These are phyloP conservation scores for Merluccius polli DNA, from an alignment of 2,797 vertebrate genomes.

Conservation along the genomic window DNA sequence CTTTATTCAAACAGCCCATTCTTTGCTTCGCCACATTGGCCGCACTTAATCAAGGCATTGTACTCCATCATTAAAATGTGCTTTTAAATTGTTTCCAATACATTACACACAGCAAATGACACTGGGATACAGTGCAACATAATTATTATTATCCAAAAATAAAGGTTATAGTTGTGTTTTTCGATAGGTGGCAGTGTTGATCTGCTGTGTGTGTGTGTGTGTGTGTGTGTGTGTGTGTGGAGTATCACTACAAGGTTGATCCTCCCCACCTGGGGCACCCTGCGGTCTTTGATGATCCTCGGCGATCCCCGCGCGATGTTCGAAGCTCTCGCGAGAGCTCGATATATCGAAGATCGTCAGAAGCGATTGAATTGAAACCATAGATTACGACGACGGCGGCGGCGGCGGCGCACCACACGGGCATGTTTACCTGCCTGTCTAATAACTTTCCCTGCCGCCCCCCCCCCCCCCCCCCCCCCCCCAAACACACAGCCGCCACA, in stretches of 20 bases:
- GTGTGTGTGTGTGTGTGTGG: too few species aligned
- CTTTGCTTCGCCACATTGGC: constrained; percentile 43
- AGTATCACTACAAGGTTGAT: background rate
- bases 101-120: constrained; percentile 58
- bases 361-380: constrained; percentile 16
- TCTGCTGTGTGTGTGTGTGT: constrained; percentile 22
- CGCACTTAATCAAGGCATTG: constrained; percentile 48
- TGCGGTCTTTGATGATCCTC: constrained; percentile 14
- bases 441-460: constrained; percentile 38
- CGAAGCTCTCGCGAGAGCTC: constrained; percentile 30
- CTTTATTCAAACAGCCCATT: constrained; percentile 33
- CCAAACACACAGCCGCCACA: constrained; percentile 24
- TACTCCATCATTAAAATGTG: constrained; percentile 56
- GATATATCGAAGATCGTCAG: background rate
- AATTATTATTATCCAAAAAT: background rate
- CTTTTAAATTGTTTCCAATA: constrained; percentile 56
- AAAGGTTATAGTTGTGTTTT: background rate
- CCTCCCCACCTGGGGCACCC: constrained; percentile 44
- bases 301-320: constrained; percentile 29
- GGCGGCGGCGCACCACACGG: constrained; percentile 24
- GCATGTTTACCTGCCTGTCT: constrained; percentile 29
- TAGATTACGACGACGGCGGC: too few species aligned
- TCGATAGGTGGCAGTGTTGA: constrained; percentile 62
- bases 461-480: too few species aligned
- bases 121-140: constrained; percentile 36